These are phyloP conservation scores for Agelaius tricolor DNA, from an alignment of 2,113 vertebrate genomes.

Conservation along the genomic window DNA sequence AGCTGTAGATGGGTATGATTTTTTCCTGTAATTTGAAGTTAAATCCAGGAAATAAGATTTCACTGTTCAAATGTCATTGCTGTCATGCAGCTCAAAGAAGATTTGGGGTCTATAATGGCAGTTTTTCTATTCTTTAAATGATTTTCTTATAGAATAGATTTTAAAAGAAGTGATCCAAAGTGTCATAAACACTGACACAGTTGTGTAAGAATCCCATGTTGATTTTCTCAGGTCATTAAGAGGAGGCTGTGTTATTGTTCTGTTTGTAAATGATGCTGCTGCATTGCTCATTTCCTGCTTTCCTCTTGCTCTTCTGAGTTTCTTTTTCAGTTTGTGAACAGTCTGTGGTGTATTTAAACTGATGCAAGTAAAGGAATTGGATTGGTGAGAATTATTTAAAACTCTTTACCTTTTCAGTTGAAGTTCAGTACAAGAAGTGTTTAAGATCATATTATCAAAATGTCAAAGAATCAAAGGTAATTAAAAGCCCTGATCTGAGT, in stretches of 20 bases:
- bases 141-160: neutral
- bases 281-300: neutral
- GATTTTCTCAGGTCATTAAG: neutral
- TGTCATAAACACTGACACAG: neutral
- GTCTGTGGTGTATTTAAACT: slow-evolving; percentile 44
- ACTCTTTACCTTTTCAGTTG: neutral
- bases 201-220: neutral
- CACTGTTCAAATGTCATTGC: neutral
- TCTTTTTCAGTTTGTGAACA: neutral
- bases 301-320: neutral
- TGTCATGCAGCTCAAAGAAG: neutral
- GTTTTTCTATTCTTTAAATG: neutral
- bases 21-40: neutral
- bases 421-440: slow-evolving; percentile 46
- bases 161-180: neutral
- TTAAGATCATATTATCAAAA: slow-evolving; percentile 6
- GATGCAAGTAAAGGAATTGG: slow-evolving; percentile 11
- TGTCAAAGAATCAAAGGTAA: neutral
- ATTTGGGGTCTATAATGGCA: neutral
- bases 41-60: neutral
- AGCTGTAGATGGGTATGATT: neutral
- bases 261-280: neutral
- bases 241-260: neutral
- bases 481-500: neutral
- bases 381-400: slow-evolving; percentile 18